Conservation (phyloP, 2,888 invertebrate species). For the Biston stratarius region DNA sequence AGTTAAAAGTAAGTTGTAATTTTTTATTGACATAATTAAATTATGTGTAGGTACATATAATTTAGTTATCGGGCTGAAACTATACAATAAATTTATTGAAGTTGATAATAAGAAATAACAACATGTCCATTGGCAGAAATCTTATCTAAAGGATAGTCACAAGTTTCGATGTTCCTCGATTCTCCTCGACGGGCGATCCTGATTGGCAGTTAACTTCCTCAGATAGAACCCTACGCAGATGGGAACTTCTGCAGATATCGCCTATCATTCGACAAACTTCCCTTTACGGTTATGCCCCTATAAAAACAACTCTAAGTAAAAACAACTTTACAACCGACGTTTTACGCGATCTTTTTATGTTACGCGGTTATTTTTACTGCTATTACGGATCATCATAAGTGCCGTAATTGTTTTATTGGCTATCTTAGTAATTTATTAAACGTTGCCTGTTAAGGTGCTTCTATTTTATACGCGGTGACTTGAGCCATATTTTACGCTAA, state of each 20-base stretch:
- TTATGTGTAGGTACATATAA: too few relatives aligned
- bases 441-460: conserved; percentile 18
- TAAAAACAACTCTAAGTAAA: conserved; percentile 80
- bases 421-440: conserved; percentile 53
- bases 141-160: conserved; percentile 6
- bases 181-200: conserved; percentile 41
- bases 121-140: background rate
- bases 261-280: conserved; percentile 74
- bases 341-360: conserved; percentile 74
- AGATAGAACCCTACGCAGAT: conserved; percentile 71
- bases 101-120: too few relatives aligned
- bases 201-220: conserved; percentile 63
- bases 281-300: conserved; percentile 78
- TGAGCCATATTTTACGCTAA: background rate
- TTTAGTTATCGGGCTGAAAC: too few relatives aligned
- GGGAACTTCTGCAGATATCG: conserved; percentile 65
- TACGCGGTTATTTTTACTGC: conserved; percentile 62
- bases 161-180: conserved; percentile 21
- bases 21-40: too few relatives aligned
- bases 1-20: too few relatives aligned
- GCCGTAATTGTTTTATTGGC: conserved; percentile 63
- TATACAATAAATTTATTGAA: too few relatives aligned
- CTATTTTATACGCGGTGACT: conserved; percentile 4
- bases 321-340: conserved; percentile 78
- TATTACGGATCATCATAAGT: conserved; percentile 53